Evolutionary conservation across 2,888 invertebrate genomes (phyloP), one percentile per base, ranked within the genome.

Genomic region (Chouioia cunea): DNA sequence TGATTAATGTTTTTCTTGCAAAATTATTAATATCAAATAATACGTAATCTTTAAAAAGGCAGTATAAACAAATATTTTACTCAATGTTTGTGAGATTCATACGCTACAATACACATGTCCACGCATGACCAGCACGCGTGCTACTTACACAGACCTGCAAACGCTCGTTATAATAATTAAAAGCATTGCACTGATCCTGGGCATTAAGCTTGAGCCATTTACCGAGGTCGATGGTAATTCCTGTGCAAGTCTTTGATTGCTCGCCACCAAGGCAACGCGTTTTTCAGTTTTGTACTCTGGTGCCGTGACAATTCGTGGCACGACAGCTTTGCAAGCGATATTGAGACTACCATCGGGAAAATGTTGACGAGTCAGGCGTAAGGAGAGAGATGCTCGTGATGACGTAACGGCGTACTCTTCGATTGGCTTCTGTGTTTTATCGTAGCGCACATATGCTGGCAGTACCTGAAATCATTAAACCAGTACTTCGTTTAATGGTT

Each of bases 181-280:
- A 36, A 36, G 36, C 36, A 36, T 36, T 10, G 10, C 6, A 36
- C 36, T 36, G 36, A 3, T 4, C 4, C 36, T 12, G 12, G 12
- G 10, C 12, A 12, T 10, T 6, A 12, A 36, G 10, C 4, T 36
- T 6, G 36, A 36, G 12, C 10, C 4, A 36, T 36, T 36, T 12
- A 12, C 36, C 4, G 36, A 36, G 1, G 36, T 36, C 6, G 36
- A 36, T 36, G 72, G 69, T 8, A 53, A 63, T n/a, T 69, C 84
- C 70, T 84, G 85, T 1, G 82, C 84, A 14, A 84, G 78, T 71
- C 81, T 80, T 72, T 85, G 81, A 73, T 84, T 85, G 71, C 80
- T 84, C 54, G 83, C 83, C 10, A 82, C 82, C 22, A 84, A 77
- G 0, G 82, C 81, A 12, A 81, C 79, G 18, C 78, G 78, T 16